Evolutionary conservation across 2,113 vertebrate species (phyloP).

Genomic region (Rallus limicola): DNA sequence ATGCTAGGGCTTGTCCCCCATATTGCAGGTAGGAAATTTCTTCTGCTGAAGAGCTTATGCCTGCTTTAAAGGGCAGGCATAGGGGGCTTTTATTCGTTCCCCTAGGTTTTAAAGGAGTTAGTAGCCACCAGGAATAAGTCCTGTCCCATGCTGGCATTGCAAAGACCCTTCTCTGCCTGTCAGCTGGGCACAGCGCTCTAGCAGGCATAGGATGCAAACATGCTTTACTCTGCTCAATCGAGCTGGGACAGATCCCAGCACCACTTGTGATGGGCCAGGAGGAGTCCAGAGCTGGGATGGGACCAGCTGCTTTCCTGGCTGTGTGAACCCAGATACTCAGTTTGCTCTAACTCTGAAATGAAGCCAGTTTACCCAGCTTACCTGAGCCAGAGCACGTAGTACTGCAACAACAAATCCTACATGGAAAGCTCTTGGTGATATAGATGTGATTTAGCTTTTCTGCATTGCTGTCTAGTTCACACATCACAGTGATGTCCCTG

Average conservation of each 20-base stretch:
- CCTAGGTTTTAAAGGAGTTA: not conserved
- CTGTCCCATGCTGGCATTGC: not conserved
- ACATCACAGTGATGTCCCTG: not conserved
- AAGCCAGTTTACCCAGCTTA: not conserved
- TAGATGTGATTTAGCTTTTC: not conserved
- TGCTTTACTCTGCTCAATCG: not conserved
- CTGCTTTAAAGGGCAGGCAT: not conserved
- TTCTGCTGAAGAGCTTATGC: not conserved
- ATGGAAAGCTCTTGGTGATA: not conserved
- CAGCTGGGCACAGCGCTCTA: not conserved
- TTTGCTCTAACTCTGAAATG: not conserved
- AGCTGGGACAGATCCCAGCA: not conserved
- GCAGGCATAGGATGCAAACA: not conserved
- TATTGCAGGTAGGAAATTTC: not conserved
- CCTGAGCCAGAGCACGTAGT: not conserved
- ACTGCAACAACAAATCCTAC: not conserved
- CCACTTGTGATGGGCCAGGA: not conserved
- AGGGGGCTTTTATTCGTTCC: not conserved
- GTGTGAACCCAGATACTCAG: not conserved
- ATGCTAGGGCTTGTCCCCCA: fast-evolving
- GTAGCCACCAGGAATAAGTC: not conserved
- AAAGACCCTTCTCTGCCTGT: not conserved
- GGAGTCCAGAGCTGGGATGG: not conserved
- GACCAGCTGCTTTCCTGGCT: not conserved
- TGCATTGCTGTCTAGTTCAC: not conserved